Evolutionary conservation across 2,888 invertebrate genomes (phyloP).

Genomic region (Dryobota labecula): DNA sequence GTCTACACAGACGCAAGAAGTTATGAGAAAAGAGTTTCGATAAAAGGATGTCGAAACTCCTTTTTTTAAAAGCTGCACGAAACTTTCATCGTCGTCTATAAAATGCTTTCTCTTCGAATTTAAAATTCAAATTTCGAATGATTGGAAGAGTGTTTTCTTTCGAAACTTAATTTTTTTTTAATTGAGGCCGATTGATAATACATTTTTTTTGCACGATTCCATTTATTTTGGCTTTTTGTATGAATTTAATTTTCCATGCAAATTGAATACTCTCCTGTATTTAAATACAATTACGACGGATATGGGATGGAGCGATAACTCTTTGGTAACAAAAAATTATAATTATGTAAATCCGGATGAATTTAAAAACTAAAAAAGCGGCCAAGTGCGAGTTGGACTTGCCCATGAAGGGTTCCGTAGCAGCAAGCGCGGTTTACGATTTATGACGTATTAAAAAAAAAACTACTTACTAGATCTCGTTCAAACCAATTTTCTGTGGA

Average conservation of each 20-base stretch:
- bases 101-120: background rate
- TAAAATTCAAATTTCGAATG: constrained; percentile 13
- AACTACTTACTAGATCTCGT: too few species aligned
- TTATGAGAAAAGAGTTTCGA: background rate
- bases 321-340: background rate
- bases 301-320: background rate
- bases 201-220: background rate
- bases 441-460: too few species aligned
- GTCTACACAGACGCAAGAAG: background rate
- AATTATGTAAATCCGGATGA: background rate
- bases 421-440: too few species aligned
- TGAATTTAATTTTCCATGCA: background rate
- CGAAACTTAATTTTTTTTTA: background rate
- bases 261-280: background rate
- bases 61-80: background rate
- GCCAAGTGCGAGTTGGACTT: too few species aligned
- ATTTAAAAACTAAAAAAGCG: too few species aligned
- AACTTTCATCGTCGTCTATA: background rate
- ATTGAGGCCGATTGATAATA: background rate
- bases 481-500: too few species aligned
- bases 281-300: too few species aligned
- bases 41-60: background rate
- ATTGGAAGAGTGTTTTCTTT: background rate
- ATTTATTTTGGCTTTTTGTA: background rate
- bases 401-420: too few species aligned